These are phyloP conservation scores for Sturnira hondurensis DNA, from an alignment of 2,113 vertebrate genomes.

Conservation along the genomic window DNA sequence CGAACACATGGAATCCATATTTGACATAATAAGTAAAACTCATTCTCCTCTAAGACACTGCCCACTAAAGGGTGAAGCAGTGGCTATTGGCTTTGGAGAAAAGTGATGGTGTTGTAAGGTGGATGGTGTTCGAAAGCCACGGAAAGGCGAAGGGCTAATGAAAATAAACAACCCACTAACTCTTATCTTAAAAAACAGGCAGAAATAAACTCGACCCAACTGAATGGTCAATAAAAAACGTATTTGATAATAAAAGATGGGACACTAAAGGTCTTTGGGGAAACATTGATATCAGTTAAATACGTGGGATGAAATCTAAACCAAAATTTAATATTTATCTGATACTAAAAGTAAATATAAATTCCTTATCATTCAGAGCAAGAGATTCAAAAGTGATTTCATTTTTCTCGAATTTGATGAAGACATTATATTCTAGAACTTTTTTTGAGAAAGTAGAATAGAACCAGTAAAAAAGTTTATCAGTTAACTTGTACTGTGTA, in stretches of 20 bases:
- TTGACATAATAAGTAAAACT: background rate
- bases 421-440: background rate
- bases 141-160: background rate
- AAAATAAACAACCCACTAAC: background rate
- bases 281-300: background rate
- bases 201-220: background rate
- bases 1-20: background rate
- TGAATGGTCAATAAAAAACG: background rate
- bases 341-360: background rate
- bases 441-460: background rate
- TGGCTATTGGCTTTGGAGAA: background rate
- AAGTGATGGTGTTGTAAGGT: background rate
- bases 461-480: background rate
- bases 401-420: background rate
- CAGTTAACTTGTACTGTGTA: background rate
- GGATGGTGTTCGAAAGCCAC: background rate
- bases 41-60: background rate
- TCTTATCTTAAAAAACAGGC: background rate
- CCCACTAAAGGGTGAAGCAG: background rate
- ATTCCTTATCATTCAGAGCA: background rate
- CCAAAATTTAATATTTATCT: background rate
- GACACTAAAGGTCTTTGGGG: background rate
- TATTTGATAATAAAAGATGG: background rate
- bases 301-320: background rate
- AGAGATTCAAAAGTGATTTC: background rate